Conservation (phyloP, 2,888 invertebrate genomes). For the Ypsolopha scabrella region DNA sequence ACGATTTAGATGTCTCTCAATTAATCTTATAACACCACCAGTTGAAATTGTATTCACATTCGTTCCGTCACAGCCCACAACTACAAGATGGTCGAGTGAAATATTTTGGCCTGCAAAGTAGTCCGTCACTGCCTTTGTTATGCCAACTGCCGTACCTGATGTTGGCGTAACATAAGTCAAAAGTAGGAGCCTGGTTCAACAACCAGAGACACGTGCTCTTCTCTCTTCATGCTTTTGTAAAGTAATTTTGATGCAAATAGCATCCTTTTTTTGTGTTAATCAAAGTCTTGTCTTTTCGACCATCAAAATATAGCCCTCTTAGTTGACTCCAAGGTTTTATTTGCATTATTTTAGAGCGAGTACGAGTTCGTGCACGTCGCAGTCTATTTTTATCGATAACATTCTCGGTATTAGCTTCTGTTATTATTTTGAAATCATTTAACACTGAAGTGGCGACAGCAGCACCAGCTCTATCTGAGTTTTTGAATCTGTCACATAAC, state of each 20-base stretch:
- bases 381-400: no score
- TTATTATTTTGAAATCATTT: no score
- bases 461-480: no score
- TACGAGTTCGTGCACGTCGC: no score
- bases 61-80: not conserved
- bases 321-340: no score
- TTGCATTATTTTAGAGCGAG: no score
- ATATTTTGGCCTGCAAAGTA: not conserved
- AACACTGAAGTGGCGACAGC: no score
- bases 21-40: not conserved
- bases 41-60: not conserved
- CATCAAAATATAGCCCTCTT: no score
- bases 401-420: no score
- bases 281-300: slow-evolving; percentile 1
- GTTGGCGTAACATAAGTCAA: not conserved
- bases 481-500: no score
- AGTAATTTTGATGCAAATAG: no score
- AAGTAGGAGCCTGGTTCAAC: not conserved
- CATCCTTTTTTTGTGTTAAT: not conserved
- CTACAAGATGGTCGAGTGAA: not conserved
- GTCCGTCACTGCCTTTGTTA: not conserved
- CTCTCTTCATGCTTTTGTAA: no score
- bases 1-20: not conserved
- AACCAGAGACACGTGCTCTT: not conserved
- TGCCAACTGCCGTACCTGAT: not conserved